These are phyloP conservation scores for Saguinus midas DNA, from an alignment of 2,113 vertebrate species.

Conservation along the genomic window DNA sequence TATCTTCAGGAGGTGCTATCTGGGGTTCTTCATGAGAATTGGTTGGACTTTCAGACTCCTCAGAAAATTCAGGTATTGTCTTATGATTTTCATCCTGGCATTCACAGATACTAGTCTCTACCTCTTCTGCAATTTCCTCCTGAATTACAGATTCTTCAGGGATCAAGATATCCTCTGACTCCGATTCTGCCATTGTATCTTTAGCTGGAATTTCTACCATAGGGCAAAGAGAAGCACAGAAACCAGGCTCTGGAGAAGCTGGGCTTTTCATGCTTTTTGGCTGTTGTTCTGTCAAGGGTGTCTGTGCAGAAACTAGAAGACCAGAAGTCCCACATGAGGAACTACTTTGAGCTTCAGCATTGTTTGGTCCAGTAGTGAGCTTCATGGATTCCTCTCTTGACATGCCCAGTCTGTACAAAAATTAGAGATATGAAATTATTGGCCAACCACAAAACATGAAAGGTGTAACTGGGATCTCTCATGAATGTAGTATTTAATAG, in stretches of 20 bases:
- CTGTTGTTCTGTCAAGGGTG: conserved; percentile 75
- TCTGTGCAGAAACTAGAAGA: conserved; percentile 78
- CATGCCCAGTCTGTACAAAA: conserved; percentile 85
- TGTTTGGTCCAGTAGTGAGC: conserved; percentile 82
- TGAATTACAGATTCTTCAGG: conserved; percentile 89
- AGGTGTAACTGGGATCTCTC: neutral
- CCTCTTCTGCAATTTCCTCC: conserved; percentile 89
- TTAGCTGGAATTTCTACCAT: conserved; percentile 82
- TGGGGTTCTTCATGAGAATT: conserved; percentile 80
- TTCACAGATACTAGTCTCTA: conserved; percentile 87
- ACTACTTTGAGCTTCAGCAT: conserved; percentile 79
- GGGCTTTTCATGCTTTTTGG: conserved; percentile 76
- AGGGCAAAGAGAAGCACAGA: conserved; percentile 75
- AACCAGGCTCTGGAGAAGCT: conserved; percentile 75
- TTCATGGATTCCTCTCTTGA: conserved; percentile 87
- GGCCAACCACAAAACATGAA: conserved; percentile 33
- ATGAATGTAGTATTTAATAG: neutral
- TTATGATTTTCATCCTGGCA: conserved; percentile 85
- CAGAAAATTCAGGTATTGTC: conserved; percentile 79
- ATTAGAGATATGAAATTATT: conserved; percentile 58
- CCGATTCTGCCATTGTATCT: conserved; percentile 77
- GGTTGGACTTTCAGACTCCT: conserved; percentile 77
- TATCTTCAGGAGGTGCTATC: conserved; percentile 74
- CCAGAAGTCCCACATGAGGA: conserved; percentile 77
- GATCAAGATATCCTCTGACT: conserved; percentile 84